A percentile compares a stretch with the other conserved stretches of the same genome.
Evolutionary conservation across 2,113 vertebrate species (phyloP).

Genomic region (Patagioenas fasciata): DNA sequence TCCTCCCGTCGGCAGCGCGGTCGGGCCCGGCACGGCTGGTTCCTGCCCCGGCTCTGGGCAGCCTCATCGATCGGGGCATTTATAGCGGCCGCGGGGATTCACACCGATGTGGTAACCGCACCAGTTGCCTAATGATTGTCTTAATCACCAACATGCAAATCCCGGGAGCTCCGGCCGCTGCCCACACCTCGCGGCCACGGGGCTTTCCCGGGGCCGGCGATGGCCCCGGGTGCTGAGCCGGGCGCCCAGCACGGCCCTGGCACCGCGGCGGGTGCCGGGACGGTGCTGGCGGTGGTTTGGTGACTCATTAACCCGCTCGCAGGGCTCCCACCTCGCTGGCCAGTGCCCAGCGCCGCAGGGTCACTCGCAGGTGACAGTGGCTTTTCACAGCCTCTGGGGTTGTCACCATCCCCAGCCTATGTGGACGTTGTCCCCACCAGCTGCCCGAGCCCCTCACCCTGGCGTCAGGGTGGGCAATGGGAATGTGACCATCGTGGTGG

Average conservation of each 20-base stretch:
- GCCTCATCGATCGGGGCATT: constrained; percentile 50
- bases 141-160: constrained; percentile 57
- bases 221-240: neutral
- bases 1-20: neutral
- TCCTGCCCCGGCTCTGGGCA: constrained; percentile 19
- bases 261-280: fast-evolving
- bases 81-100: constrained; percentile 59
- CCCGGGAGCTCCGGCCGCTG: neutral
- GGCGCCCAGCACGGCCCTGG: neutral
- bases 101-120: constrained; percentile 42
- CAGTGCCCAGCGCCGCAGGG: neutral
- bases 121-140: constrained; percentile 36
- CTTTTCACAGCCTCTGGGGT: neutral
- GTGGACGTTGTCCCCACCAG: neutral
- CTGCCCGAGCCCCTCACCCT: too few species aligned
- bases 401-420: neutral
- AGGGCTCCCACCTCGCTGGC: neutral
- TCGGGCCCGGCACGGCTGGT: neutral
- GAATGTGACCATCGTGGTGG: fast-evolving
- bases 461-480: too few species aligned
- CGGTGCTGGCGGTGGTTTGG: neutral
- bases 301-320: constrained; percentile 27
- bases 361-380: neutral
- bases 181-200: neutral
- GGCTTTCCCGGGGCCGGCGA: neutral